A percentile compares a stretch with the other conserved stretches of the same genome.
Evolutionary conservation across 2,797 vertebrate species (phyloP).

Genomic region (Hippoglossus hippoglossus): DNA sequence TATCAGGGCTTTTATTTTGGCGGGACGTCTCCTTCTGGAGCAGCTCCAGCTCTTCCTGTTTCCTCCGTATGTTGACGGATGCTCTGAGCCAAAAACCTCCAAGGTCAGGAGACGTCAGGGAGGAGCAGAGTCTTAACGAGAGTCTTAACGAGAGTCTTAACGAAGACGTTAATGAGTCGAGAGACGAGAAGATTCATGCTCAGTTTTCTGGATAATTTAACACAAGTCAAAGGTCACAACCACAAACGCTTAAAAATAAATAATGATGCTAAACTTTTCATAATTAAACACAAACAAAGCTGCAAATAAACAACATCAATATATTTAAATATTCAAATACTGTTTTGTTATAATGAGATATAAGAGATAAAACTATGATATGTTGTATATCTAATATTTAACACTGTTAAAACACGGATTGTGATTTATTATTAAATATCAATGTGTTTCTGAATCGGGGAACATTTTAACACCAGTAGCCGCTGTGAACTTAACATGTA

Average conservation of each 20-base stretch:
- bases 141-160: conserved; percentile 22
- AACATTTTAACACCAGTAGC: not conserved
- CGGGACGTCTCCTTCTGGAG: conserved; percentile 53
- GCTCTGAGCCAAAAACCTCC: conserved; percentile 42
- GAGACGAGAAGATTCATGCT: conserved; percentile 14
- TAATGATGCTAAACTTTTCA: not conserved
- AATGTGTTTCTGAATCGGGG: conserved; percentile 1
- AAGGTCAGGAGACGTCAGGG: conserved; percentile 61
- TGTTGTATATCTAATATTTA: not conserved
- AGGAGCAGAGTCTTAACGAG: too few relatives aligned
- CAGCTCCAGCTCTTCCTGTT: conserved; percentile 50
- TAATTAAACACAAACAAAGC: not conserved
- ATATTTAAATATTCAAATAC: too few relatives aligned
- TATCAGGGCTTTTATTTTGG: conserved; percentile 39
- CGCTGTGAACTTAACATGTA: conserved; percentile 1
- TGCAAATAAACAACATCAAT: not conserved
- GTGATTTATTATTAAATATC: not conserved
- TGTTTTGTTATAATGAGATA: too few relatives aligned
- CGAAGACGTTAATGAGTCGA: conserved; percentile 24
- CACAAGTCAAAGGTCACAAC: not conserved
- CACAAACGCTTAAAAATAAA: not conserved
- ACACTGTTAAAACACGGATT: not conserved
- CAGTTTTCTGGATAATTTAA: not conserved
- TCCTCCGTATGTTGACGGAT: conserved; percentile 71
- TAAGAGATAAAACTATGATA: too few relatives aligned